Base-by-base conservation (phyloP, 2,888 invertebrate genomes). In the Drosophila cognata region DNA sequence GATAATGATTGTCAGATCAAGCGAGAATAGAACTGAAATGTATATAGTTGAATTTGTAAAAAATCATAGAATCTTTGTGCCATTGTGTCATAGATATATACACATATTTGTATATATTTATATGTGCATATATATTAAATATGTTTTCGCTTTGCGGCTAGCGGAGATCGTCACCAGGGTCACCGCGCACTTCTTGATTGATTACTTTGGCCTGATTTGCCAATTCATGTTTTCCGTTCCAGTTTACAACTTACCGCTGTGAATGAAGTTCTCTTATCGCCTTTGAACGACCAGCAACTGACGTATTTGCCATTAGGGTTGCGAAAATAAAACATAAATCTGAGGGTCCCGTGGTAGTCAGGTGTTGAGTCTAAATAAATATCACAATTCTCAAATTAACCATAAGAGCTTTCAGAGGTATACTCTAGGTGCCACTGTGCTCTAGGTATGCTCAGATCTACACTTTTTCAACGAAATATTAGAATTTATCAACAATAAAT, bases 171-270 rank as follows among this genome's bases (percentile, higher is more conserved):
- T 21, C 56, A 36, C 11, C 43, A 36, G 36, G 16, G 5, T 8
- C 38, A 51, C 57, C 71, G 63, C 58, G 61, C 67, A 63, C 50
- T 76, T 35, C 46, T 71, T 76, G 77, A 78, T 78, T 78, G 77
- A 78, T 78, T 67, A 51, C 79, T 50, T 55, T 58, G 48, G 43
- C 71, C 71, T 11, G 43, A 11, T 11, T 21, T 43, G 2, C 4
- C 11, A 11, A 11, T 21, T 8, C 38, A 4, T 10, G 11, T 21
- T 21, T 21, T 5, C 10, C 41, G 11, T 5, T 21, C n/a, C 21
- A 21, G 43, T 21, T 41, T 10, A 41, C 41, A 41, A 53, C 29
- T 69, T 36, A 18, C 35, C 25, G 43, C 21, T 46, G 43, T 5
- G 16, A 13, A 8, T 3, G 11, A 11, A 41, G 43, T n/a, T 46